A percentile compares a stretch with the other conserved stretches of the same genome.
These are phyloP conservation scores for Coleophora flavipennella DNA, from an alignment of 2,888 invertebrate species.

Conservation along the genomic window DNA sequence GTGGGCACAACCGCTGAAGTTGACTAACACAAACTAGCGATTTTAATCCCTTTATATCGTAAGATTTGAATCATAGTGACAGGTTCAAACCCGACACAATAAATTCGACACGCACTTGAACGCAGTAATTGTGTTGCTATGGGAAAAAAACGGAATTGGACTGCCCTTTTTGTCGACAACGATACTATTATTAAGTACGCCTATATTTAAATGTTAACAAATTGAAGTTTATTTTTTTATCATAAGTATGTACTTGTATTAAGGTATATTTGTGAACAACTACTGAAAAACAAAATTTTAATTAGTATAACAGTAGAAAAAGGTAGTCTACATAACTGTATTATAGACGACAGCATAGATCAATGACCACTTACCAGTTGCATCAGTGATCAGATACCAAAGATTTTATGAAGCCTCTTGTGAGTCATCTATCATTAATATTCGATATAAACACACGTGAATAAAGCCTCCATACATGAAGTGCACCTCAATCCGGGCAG, in stretches of 20 bases:
- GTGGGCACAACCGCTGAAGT: constrained; percentile 14
- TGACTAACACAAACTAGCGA: constrained; percentile 29
- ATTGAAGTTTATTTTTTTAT: too few species aligned
- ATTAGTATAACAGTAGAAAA: too few species aligned
- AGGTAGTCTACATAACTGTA: too few species aligned
- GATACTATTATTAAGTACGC: constrained; percentile 4
- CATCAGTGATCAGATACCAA: not conserved
- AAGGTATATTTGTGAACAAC: too few species aligned
- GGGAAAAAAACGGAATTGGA: constrained; percentile 28
- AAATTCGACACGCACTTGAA: constrained; percentile 45
- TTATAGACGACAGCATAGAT: not conserved
- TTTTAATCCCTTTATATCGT: constrained; percentile 41
- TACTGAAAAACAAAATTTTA: too few species aligned
- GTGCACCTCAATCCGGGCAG: constrained; percentile 49
- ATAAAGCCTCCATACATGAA: not conserved
- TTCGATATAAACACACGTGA: not conserved
- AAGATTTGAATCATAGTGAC: constrained; percentile 44
- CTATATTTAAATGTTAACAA: not conserved
- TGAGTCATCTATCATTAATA: not conserved
- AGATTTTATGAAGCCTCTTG: too few species aligned
- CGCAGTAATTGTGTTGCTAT: constrained; percentile 31
- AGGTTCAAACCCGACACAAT: constrained; percentile 35
- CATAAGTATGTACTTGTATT: too few species aligned
- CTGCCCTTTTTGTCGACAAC: constrained; percentile 23
- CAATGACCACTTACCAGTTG: not conserved